Percentiles rank a stretch among this genome's conserved stretches.
Evolutionary conservation across 2,113 vertebrate species (phyloP).

Genomic region (Oryzias melastigma): DNA sequence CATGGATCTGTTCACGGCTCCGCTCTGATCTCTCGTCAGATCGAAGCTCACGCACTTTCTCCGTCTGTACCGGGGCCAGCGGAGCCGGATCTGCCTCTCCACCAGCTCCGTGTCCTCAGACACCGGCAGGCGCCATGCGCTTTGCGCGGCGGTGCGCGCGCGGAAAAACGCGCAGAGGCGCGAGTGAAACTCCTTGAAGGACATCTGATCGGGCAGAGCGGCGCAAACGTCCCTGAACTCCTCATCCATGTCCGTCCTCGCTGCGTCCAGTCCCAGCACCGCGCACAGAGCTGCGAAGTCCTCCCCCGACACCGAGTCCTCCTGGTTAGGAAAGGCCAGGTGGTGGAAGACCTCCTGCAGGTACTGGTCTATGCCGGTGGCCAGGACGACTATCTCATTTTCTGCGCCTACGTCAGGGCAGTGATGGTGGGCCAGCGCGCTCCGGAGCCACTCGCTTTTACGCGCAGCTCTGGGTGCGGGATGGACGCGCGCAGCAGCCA

Average conservation of each 20-base stretch:
- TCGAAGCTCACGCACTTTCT: conserved; percentile 77
- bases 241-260: conserved; percentile 1
- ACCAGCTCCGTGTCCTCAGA: conserved; percentile 76
- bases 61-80: conserved; percentile 72
- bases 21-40: conserved; percentile 40
- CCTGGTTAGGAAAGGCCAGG: conserved; percentile 58
- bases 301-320: conserved; percentile 67
- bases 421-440: conserved; percentile 74
- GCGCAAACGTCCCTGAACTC: conserved; percentile 48
- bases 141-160: conserved; percentile 31
- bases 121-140: conserved; percentile 59
- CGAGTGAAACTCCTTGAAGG: conserved; percentile 78
- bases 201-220: conserved; percentile 58
- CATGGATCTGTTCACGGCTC: background rate
- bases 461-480: conserved; percentile 57
- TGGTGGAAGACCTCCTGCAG: conserved; percentile 82
- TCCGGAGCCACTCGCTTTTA: conserved; percentile 76
- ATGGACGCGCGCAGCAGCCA: conserved; percentile 16
- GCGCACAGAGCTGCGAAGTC: conserved; percentile 75
- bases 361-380: conserved; percentile 80
- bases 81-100: conserved; percentile 73
- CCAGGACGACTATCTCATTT: conserved; percentile 78
- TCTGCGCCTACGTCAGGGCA: conserved; percentile 61
- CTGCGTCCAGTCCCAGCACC: conserved; percentile 61
- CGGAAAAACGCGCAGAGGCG: conserved; percentile 77